phyloP scores from a whole-genome alignment of 1,140 invertebrate species.

The Rhopalosiphum maidis region DNA sequence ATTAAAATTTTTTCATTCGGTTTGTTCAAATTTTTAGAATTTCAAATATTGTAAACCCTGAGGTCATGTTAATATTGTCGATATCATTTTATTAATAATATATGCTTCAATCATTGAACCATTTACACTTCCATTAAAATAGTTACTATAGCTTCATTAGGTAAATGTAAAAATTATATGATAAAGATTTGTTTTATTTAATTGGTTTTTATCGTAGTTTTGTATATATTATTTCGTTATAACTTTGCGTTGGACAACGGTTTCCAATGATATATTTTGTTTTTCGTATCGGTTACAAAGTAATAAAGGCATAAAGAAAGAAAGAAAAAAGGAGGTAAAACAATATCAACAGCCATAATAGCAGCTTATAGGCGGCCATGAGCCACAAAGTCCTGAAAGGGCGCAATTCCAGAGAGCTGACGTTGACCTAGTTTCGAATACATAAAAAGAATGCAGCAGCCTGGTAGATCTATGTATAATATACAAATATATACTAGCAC shows the following conservation, averaged over 20 bases:
- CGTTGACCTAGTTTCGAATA: slow-evolving; percentile 36
- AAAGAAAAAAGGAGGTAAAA: slow-evolving; percentile 20
- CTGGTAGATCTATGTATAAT: neutral
- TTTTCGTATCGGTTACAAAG: neutral
- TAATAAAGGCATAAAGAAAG: neutral
- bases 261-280: neutral
- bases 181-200: neutral
- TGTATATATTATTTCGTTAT: neutral
- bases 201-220: neutral
- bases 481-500: neutral
- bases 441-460: neutral
- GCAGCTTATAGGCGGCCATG: neutral
- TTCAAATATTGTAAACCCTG: neutral
- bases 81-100: neutral
- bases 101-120: neutral
- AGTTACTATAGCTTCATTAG: neutral
- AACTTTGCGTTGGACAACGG: neutral
- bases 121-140: neutral
- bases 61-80: neutral
- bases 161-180: neutral
- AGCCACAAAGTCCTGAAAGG: slow-evolving; percentile 22
- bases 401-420: slow-evolving; percentile 23
- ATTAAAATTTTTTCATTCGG: neutral
- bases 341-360: slow-evolving; percentile 9
- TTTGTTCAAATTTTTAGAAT: neutral